Conservation (phyloP, 2,113 vertebrate genomes). For the Oncorhynchus masou region DNA sequence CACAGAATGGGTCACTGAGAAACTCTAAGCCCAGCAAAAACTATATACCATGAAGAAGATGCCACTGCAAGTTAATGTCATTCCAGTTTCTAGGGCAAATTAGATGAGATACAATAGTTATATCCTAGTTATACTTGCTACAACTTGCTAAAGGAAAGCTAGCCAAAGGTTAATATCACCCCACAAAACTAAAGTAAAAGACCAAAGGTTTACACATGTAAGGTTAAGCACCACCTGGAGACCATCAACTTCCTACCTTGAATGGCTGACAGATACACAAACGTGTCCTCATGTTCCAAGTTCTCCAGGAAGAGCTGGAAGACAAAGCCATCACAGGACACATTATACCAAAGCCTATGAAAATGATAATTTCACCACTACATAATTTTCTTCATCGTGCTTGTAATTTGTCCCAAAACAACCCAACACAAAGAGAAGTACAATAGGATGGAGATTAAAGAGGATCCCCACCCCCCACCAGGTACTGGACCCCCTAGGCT, state of each 20-base stretch:
- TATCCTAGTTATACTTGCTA: neutral
- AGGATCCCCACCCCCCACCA: neutral
- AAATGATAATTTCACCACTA: neutral
- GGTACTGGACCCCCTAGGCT: neutral
- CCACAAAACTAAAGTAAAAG: no score
- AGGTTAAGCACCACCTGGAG: neutral
- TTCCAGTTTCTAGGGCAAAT: no score
- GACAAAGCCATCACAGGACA: slow-evolving; percentile 14
- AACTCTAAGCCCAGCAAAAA: neutral
- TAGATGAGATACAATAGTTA: neutral
- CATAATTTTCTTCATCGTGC: neutral
- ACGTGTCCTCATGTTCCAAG: slow-evolving; percentile 88
- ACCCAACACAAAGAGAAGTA: slow-evolving; percentile 1
- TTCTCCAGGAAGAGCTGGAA: slow-evolving; percentile 91
- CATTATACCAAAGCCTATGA: neutral
- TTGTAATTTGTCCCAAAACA: neutral
- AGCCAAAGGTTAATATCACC: neutral
- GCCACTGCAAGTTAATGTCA: no score
- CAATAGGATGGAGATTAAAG: neutral
- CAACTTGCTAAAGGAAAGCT: neutral
- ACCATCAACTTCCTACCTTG: slow-evolving; percentile 78
- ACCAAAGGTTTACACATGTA: no score
- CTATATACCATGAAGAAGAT: neutral
- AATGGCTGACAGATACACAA: slow-evolving; percentile 96
- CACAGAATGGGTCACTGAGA: neutral